A percentile compares a stretch with the other conserved stretches of the same genome.
Conservation (phyloP, 2,113 vertebrate species). For the Misgurnus mizolepis region DNA sequence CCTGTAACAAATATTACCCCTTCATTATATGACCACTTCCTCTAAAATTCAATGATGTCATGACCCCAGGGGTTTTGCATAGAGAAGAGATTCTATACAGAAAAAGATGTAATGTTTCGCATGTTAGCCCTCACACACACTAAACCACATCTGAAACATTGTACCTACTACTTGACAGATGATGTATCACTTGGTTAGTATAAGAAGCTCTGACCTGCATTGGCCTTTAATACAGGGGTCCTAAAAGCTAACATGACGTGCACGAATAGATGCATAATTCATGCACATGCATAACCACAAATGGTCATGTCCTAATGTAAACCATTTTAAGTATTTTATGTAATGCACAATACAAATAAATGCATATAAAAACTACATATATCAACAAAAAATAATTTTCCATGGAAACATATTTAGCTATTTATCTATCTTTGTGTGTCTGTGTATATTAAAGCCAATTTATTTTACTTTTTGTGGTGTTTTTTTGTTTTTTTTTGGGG, state of each 20-base stretch:
- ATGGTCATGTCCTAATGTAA: neutral
- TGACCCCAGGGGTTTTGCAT: slow-evolving; percentile 19
- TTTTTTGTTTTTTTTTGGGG: too few species aligned
- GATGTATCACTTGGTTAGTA: neutral
- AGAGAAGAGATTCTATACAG: neutral
- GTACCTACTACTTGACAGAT: neutral
- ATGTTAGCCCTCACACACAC: too few species aligned
- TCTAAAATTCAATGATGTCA: slow-evolving; percentile 2
- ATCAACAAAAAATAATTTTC: too few species aligned
- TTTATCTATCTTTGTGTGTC: neutral
- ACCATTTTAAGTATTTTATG: neutral
- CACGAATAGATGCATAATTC: slow-evolving; percentile 8
- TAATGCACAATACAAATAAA: neutral
- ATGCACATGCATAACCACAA: slow-evolving; percentile 11
- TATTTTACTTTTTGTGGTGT: neutral
- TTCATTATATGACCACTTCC: slow-evolving; percentile 19
- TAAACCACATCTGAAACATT: neutral
- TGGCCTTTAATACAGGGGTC: neutral
- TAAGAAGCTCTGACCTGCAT: neutral
- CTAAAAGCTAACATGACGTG: slow-evolving; percentile 6
- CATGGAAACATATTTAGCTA: neutral
- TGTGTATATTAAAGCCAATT: neutral
- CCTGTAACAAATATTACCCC: slow-evolving; percentile 3
- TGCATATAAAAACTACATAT: too few species aligned
- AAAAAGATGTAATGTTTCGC: neutral